phyloP scores from a whole-genome alignment of 2,113 vertebrate genomes.

The Equus przewalskii region DNA sequence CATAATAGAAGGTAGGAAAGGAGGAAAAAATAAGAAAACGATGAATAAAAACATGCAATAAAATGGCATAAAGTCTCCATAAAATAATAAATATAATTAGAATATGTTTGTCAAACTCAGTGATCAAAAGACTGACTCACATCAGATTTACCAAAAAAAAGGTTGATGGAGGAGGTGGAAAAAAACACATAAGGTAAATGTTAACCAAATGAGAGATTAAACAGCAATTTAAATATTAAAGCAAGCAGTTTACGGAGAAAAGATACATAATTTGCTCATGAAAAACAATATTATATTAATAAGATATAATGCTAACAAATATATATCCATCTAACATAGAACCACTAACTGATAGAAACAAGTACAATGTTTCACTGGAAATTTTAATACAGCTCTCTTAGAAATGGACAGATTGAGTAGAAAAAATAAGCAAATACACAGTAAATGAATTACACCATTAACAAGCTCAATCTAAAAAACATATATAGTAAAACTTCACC shows the following conservation, averaged over 20 bases:
- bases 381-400: background rate
- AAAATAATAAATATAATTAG: background rate
- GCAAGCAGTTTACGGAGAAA: slow-evolving; percentile 34
- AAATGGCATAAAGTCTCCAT: slow-evolving; percentile 1
- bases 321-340: background rate
- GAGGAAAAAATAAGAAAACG: background rate
- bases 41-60: slow-evolving; percentile 19
- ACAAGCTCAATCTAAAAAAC: background rate
- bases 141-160: background rate
- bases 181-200: background rate
- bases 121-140: background rate
- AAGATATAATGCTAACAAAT: background rate
- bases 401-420: background rate
- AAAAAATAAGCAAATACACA: slow-evolving; percentile 27
- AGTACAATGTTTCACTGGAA: background rate
- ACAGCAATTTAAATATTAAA: background rate
- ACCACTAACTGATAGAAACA: background rate
- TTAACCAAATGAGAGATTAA: slow-evolving; percentile 19
- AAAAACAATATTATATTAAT: background rate
- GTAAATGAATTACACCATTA: background rate
- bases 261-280: background rate
- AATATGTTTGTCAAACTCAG: background rate
- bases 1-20: background rate
- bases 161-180: background rate
- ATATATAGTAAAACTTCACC: background rate